Base-by-base conservation (phyloP, 2,113 vertebrate species). In the Synchiropus splendidus region DNA sequence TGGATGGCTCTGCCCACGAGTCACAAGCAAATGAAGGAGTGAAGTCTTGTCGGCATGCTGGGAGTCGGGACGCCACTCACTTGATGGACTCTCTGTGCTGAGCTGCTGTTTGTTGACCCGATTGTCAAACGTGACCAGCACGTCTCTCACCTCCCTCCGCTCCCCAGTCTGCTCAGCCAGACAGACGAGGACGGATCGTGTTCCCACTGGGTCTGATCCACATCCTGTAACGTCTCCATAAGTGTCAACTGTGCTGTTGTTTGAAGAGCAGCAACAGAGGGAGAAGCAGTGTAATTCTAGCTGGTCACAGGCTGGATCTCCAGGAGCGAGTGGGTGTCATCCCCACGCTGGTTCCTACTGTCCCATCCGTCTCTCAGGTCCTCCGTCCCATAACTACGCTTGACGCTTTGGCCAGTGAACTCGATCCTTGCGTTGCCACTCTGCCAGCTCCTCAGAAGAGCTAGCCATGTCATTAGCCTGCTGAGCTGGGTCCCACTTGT, bases 301-400 rank as follows among this genome's bases (percentile, higher is more conserved):
- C 53, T 36, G 57, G 65, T 75, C 62, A 64, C 27, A n/a, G 62
- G 72, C 45, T 51, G 58, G 57, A 68, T 52, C 51, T 70, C 42
- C 21, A 56, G 54, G 38, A 54, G 42, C 34, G 64, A 54, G 47
- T 36, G 56, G 48, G 53, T 77, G 65, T 66, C 67, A 69, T 64
- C 70, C 51, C 69, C 44, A 51, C 74, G 64, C 72, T 40, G 56
- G 68, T 58, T 68, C 58, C 35, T 50, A 70, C 61, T 70, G 55
- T 37, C 48, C 50, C 52, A 47, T 64, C 68, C 44, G 50, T 65
- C 62, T 48, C 70, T 36, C 64, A 48, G 59, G 71, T 72, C 54
- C 59, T 61, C 62, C 71, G 72, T 72, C 66, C 55, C 67, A 67
- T 79, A 79, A 81, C 79, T 75, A 78, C 70, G 69, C 61, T 63